Evolutionary conservation across 2,113 vertebrate species (phyloP).

Genomic region (Thryonomys swinderianus): DNA sequence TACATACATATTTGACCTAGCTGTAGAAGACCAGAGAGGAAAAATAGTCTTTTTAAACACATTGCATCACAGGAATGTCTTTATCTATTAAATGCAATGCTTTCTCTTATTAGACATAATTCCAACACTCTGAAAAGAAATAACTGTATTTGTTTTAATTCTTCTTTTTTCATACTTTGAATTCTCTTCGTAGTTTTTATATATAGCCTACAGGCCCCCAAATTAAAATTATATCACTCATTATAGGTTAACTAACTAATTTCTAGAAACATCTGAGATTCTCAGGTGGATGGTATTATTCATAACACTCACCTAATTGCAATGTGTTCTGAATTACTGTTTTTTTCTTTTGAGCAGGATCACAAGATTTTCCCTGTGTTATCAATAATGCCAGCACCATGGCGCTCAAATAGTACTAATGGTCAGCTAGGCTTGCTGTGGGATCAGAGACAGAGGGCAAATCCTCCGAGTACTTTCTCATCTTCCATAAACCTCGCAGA

Average conservation of each 20-base stretch:
- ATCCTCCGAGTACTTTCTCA: background rate
- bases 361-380: background rate
- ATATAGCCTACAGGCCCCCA: background rate
- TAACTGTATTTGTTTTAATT: background rate
- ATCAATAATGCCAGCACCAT: background rate
- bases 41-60: background rate
- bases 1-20: background rate
- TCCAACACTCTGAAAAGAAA: background rate
- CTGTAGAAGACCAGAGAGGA: background rate
- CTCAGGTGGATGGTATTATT: background rate
- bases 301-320: background rate
- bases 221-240: background rate
- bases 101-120: background rate
- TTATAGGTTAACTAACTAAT: slow-evolving; percentile 2
- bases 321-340: background rate
- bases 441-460: background rate
- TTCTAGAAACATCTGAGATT: background rate
- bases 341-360: background rate
- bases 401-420: background rate
- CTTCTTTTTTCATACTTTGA: background rate
- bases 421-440: background rate
- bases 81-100: background rate
- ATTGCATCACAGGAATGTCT: too few species aligned
- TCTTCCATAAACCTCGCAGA: background rate
- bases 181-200: background rate